Percentiles rank a stretch among this genome's conserved stretches.
Conservation (phyloP, 2,113 vertebrate species). For the Rhegmatorhina hoffmannsi region DNA sequence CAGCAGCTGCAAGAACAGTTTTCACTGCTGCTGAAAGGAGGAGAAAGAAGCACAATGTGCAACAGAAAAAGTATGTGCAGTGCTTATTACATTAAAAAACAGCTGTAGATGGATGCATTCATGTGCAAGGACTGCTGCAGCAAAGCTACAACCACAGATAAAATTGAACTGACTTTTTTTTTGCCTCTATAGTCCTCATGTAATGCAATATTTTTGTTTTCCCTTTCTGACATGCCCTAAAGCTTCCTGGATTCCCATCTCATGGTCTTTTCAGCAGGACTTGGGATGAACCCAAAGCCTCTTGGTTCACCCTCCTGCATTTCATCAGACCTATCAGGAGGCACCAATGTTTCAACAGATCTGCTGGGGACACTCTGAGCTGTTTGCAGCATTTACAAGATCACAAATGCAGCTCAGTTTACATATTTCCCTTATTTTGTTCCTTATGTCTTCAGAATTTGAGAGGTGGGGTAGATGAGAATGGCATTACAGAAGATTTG, state of each 20-base stretch:
- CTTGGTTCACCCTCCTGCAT: background rate
- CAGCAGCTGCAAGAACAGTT: background rate
- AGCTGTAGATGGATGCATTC: background rate
- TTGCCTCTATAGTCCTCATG: background rate
- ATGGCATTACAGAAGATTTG: background rate
- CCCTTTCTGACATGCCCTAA: background rate
- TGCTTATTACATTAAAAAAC: background rate
- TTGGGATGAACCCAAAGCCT: background rate
- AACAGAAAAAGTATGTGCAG: background rate
- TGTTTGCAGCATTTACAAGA: background rate
- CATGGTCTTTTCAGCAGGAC: background rate
- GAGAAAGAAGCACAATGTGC: background rate
- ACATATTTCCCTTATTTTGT: background rate
- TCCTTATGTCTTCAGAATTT: background rate
- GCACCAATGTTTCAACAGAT: background rate
- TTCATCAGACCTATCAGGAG: background rate
- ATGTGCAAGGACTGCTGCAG: background rate
- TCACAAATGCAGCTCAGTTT: background rate
- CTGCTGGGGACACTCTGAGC: background rate
- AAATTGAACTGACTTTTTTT: background rate
- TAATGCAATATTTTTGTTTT: background rate
- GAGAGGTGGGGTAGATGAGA: background rate
- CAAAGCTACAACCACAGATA: background rate
- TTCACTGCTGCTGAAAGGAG: background rate
- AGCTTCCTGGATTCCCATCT: background rate